phyloP scores from a whole-genome alignment of 35 echinoderm and acorn worm species.

The Ptychodera flava region DNA sequence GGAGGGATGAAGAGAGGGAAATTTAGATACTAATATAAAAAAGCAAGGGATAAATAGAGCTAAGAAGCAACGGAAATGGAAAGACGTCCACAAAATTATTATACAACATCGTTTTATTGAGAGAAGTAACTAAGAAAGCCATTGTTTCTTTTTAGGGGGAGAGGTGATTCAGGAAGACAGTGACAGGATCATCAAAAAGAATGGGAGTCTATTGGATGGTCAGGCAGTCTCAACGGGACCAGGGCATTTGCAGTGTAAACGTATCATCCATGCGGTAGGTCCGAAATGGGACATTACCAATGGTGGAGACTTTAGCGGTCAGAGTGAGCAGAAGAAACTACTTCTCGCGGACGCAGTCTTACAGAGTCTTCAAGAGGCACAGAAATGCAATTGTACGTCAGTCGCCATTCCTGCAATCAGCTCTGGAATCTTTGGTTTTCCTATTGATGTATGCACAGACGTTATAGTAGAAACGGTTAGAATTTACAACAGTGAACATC shows the following conservation, averaged over 20 bases:
- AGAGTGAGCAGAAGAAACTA: conserved; percentile 6
- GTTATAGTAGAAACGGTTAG: conserved; percentile 16
- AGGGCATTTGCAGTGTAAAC: conserved; percentile 30
- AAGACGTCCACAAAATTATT: no score
- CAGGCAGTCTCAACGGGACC: conserved; percentile 21
- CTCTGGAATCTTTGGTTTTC: conserved; percentile 32
- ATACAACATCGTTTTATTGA: no score
- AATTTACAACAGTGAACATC: no score
- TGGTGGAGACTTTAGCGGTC: no score
- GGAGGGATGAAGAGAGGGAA: no score
- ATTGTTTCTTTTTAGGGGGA: conserved; percentile 25
- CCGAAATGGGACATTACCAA: conserved; percentile 12
- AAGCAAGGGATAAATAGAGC: no score
- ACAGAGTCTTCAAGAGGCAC: conserved; percentile 1
- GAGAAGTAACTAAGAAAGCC: no score
- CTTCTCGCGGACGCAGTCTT: background rate
- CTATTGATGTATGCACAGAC: conserved; percentile 22
- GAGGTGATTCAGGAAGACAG: conserved; percentile 31
- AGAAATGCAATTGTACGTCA: background rate
- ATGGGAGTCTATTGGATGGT: conserved; percentile 1
- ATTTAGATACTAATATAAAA: no score
- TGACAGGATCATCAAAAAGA: conserved; percentile 15
- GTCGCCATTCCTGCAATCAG: conserved; percentile 42
- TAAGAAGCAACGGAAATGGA: no score
- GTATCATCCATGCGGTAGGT: conserved; percentile 39